Conservation (phyloP, 2,797 vertebrate genomes). For the Mallotus villosus region DNA sequence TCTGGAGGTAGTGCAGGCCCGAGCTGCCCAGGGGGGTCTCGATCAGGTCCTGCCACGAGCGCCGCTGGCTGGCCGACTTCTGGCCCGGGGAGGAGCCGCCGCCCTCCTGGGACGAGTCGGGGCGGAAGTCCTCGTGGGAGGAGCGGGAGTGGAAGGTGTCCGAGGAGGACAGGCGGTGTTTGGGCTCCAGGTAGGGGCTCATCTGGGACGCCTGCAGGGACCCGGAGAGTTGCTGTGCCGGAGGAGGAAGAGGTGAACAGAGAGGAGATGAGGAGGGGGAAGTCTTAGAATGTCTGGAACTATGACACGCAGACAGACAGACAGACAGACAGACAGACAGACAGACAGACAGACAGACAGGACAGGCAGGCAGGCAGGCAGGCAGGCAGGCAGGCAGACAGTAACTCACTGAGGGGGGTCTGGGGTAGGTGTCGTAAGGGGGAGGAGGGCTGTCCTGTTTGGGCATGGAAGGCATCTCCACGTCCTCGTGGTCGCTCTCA, state of each 20-base stretch:
- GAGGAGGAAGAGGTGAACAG: neutral
- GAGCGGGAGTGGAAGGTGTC: slow-evolving; percentile 95
- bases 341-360: slow-evolving; percentile 28
- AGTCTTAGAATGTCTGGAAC: neutral
- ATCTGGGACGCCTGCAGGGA: slow-evolving; percentile 71
- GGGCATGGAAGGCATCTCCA: slow-evolving; percentile 86
- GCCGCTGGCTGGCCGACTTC: slow-evolving; percentile 86
- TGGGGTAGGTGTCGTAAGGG: slow-evolving; percentile 94
- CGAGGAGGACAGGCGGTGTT: slow-evolving; percentile 91
- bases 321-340: neutral
- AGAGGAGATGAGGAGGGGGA: neutral
- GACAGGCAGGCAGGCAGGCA: neutral
- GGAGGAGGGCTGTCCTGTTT: slow-evolving; percentile 98
- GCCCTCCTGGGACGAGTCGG: slow-evolving; percentile 73
- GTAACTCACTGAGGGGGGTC: slow-evolving; percentile 88
- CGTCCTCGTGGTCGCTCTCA: slow-evolving; percentile 97
- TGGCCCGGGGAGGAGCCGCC: slow-evolving; percentile 82
- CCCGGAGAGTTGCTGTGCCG: slow-evolving; percentile 7
- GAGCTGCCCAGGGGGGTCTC: slow-evolving; percentile 87
- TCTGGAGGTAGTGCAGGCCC: slow-evolving; percentile 94
- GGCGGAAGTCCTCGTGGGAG: slow-evolving; percentile 90
- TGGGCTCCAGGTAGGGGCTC: slow-evolving; percentile 93
- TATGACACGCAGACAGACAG: slow-evolving; percentile 31
- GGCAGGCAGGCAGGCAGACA: slow-evolving; percentile 1
- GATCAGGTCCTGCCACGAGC: slow-evolving; percentile 97